These are phyloP conservation scores for Hycleus cichorii DNA, from an alignment of 1,140 invertebrate species.

Conservation along the genomic window DNA sequence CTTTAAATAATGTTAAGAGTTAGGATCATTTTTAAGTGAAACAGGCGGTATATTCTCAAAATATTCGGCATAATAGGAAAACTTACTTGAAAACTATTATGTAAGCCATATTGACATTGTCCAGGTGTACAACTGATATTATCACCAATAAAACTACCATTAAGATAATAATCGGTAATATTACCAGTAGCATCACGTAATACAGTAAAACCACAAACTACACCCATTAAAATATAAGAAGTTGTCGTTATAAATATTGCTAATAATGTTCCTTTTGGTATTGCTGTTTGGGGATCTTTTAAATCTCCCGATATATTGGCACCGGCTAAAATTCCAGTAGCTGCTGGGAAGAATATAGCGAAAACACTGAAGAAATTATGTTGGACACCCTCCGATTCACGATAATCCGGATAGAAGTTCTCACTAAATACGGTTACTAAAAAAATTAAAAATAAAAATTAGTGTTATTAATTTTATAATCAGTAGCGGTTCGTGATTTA, in stretches of 20 bases:
- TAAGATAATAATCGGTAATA: slow-evolving; percentile 12
- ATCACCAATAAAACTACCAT: slow-evolving; percentile 19
- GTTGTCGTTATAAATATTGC: slow-evolving; percentile 78
- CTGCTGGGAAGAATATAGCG: slow-evolving; percentile 94
- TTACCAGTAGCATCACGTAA: slow-evolving; percentile 69
- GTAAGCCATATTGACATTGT: slow-evolving; percentile 65
- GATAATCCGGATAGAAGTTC: slow-evolving; percentile 73
- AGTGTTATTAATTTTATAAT: too few relatives aligned
- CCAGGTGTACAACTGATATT: slow-evolving; percentile 25
- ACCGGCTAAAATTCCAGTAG: slow-evolving; percentile 89
- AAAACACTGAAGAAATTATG: slow-evolving; percentile 93
- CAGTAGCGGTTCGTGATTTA: too few relatives aligned
- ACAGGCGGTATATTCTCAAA: not conserved
- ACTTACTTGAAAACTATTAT: slow-evolving; percentile 72
- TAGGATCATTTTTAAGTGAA: not conserved
- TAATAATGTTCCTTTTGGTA: slow-evolving; percentile 83
- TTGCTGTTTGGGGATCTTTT: slow-evolving; percentile 84
- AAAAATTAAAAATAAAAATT: slow-evolving; percentile 32
- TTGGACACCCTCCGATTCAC: slow-evolving; percentile 54
- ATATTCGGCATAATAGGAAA: too few relatives aligned
- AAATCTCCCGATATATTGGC: slow-evolving; percentile 93
- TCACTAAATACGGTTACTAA: slow-evolving; percentile 60
- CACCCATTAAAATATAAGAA: slow-evolving; percentile 76
- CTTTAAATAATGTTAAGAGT: too few relatives aligned
- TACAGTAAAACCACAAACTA: slow-evolving; percentile 66